A percentile compares a stretch with the other conserved stretches of the same genome.
Evolutionary conservation across 2,113 vertebrate species (phyloP).

Genomic region (rat (Rattus norvegicus)): DNA sequence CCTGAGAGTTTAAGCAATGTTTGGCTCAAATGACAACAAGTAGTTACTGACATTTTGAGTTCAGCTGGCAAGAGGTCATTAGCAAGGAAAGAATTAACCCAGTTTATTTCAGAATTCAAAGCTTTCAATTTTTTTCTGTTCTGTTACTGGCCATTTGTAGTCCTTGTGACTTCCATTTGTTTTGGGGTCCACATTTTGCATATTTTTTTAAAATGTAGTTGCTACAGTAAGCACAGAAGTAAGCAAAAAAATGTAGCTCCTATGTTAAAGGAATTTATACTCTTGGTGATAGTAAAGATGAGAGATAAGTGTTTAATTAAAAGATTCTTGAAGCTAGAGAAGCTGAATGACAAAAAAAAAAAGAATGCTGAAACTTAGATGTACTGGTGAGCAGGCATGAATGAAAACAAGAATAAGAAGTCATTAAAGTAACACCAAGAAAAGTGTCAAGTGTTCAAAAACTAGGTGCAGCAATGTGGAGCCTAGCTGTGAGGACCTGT

Average conservation of each 20-base stretch:
- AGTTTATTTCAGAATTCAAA: conserved; percentile 15
- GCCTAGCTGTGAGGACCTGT: not conserved
- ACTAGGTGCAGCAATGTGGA: not conserved
- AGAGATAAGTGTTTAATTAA: conserved; percentile 44
- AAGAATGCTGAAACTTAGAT: not conserved
- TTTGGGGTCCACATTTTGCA: conserved; percentile 1
- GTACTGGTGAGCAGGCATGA: not conserved
- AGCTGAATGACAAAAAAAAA: not conserved
- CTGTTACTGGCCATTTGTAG: not conserved
- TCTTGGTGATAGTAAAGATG: not conserved
- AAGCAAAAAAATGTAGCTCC: not conserved
- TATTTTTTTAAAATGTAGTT: not conserved
- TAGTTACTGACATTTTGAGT: not conserved
- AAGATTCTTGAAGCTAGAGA: not conserved
- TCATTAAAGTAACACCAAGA: not conserved
- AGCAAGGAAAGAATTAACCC: not conserved
- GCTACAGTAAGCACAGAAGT: not conserved
- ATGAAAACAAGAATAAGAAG: not conserved
- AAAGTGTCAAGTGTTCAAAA: not conserved
- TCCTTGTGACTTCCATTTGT: not conserved
- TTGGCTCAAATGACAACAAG: not conserved
- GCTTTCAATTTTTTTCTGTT: not conserved
- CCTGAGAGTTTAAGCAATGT: not conserved
- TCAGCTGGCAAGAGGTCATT: not conserved
- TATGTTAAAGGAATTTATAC: not conserved